Conservation (phyloP, 1,140 invertebrate genomes). For the Amphibalanus amphitrite region DNA sequence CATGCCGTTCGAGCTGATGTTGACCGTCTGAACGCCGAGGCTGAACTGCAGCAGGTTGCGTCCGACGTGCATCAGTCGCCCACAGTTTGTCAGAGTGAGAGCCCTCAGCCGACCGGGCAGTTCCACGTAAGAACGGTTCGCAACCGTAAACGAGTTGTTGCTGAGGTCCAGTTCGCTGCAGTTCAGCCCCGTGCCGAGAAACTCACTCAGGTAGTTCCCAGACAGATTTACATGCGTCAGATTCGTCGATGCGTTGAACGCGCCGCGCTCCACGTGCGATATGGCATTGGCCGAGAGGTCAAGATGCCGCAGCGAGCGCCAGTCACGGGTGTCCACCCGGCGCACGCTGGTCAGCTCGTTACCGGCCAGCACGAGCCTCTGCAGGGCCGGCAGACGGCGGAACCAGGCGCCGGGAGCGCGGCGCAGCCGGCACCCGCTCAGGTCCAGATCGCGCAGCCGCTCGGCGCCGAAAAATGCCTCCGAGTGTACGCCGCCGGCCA, state of each 20-base stretch:
- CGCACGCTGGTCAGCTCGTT: neutral
- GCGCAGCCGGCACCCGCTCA: slow-evolving; percentile 25
- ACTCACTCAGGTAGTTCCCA: neutral
- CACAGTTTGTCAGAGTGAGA: neutral
- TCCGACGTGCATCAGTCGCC: neutral
- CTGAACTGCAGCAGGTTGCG: neutral
- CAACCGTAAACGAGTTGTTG: slow-evolving; percentile 4
- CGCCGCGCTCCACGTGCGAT: neutral
- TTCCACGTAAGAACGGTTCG: neutral
- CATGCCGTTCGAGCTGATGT: neutral
- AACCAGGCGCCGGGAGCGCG: slow-evolving; percentile 5
- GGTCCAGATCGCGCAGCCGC: slow-evolving; percentile 40
- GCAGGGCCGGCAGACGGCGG: neutral
- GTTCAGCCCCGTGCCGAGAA: neutral
- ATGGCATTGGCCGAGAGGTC: neutral
- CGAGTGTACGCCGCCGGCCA: slow-evolving; percentile 42
- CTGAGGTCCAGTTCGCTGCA: neutral
- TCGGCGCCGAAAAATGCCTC: slow-evolving; percentile 40
- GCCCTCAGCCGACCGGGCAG: neutral
- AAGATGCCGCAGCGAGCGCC: neutral
- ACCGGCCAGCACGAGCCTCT: neutral
- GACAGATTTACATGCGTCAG: neutral
- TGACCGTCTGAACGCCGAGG: neutral
- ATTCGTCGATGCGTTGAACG: neutral
- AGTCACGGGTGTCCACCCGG: neutral